Evolutionary conservation across 2,797 vertebrate species (phyloP).

Genomic region (Choloepus didactylus): DNA sequence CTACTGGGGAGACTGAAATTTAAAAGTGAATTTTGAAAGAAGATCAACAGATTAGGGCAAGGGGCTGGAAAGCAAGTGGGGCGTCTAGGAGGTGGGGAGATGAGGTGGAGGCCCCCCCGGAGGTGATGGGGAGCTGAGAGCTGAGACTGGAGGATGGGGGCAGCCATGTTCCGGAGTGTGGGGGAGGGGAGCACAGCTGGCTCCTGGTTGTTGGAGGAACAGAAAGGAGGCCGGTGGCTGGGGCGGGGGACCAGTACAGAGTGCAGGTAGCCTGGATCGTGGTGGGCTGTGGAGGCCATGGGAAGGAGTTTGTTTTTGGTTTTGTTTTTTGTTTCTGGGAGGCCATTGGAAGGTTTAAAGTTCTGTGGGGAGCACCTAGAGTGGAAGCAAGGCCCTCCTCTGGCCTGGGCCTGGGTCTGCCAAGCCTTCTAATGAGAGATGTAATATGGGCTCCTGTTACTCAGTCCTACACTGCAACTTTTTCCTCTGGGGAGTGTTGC

Average conservation of each 20-base stretch:
- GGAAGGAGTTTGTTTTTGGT: not conserved
- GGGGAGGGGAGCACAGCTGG: not conserved
- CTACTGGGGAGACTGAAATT: not conserved
- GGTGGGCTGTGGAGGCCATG: not conserved
- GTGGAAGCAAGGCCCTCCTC: not conserved
- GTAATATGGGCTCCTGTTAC: not conserved
- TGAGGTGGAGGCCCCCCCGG: not conserved
- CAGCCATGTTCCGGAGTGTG: not conserved
- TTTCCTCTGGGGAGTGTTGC: not conserved
- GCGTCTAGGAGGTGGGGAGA: not conserved
- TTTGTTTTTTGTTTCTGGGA: not conserved
- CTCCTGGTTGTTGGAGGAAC: not conserved
- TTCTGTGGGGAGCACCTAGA: not conserved
- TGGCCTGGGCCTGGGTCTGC: not conserved
- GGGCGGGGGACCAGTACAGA: not conserved
- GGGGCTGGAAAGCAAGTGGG: not conserved
- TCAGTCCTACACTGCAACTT: not conserved
- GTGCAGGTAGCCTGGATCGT: not conserved
- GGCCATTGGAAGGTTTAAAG: not conserved
- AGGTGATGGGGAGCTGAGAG: not conserved
- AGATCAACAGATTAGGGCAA: not conserved
- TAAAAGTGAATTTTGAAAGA: not conserved
- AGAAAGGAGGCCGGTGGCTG: not conserved
- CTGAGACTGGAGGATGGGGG: not conserved
- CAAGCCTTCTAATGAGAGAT: not conserved